These are phyloP conservation scores for Alosa sapidissima DNA, from an alignment of 2,797 vertebrate genomes.

Conservation along the genomic window DNA sequence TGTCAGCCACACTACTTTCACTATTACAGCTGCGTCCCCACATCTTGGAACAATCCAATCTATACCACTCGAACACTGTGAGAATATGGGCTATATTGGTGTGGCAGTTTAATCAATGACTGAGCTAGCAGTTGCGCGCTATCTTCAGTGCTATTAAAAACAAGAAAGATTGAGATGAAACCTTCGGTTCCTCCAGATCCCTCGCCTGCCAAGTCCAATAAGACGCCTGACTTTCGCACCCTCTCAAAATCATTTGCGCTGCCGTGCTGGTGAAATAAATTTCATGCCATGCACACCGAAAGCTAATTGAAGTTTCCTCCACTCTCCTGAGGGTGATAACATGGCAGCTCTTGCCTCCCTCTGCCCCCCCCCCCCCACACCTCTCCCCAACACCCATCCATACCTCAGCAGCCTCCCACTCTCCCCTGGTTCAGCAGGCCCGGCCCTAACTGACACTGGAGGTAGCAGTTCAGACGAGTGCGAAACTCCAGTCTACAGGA, in stretches of 20 bases:
- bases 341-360: conserved; percentile 52
- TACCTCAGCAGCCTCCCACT: conserved; percentile 25
- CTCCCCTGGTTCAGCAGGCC: conserved; percentile 48
- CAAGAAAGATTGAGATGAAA: conserved; percentile 31
- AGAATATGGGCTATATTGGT: conserved; percentile 8
- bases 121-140: background rate
- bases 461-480: conserved; percentile 69
- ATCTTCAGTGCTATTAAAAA: conserved; percentile 49
- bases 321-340: conserved; percentile 61
- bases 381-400: background rate
- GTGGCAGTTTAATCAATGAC: conserved; percentile 16
- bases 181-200: conserved; percentile 24
- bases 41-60: conserved; percentile 4
- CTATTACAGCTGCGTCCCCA: background rate
- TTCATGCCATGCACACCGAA: conserved; percentile 62
- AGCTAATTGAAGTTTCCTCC: conserved; percentile 60
- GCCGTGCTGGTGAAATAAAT: conserved; percentile 58
- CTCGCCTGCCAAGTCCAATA: conserved; percentile 49
- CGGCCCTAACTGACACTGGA: conserved; percentile 52
- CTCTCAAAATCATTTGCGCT: conserved; percentile 64
- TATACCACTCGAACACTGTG: background rate
- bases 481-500: conserved; percentile 69
- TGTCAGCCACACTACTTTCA: conserved; percentile 8
- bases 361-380: conserved; percentile 33
- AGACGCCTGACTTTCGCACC: conserved; percentile 58